Conservation (phyloP, 2,888 invertebrate genomes). For the Acleris sparsana region DNA sequence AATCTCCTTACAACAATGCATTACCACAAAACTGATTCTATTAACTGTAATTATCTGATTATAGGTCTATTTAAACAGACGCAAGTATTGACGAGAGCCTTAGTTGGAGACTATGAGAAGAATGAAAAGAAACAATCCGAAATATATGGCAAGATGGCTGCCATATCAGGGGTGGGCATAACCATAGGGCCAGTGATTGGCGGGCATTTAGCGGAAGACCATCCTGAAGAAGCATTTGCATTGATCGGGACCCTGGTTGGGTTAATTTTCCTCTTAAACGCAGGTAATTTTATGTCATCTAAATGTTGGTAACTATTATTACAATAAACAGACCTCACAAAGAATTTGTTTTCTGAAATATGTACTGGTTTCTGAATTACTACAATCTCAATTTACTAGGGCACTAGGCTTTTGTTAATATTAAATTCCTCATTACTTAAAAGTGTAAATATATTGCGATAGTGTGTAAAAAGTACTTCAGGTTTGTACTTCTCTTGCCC, state of each 20-base stretch:
- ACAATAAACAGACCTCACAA: too few relatives aligned
- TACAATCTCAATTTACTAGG: too few relatives aligned
- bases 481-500: too few relatives aligned
- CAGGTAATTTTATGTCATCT: background rate
- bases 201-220: conserved; percentile 85
- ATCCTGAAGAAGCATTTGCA: conserved; percentile 79
- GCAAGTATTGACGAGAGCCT: conserved; percentile 86
- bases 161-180: conserved; percentile 87
- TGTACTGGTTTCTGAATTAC: too few relatives aligned
- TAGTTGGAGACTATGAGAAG: conserved; percentile 85
- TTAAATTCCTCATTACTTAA: too few relatives aligned
- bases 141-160: conserved; percentile 86
- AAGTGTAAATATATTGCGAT: too few relatives aligned
- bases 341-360: too few relatives aligned
- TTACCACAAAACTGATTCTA: too few relatives aligned
- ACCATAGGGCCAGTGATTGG: conserved; percentile 88
- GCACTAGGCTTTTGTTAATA: too few relatives aligned
- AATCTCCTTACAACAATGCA: too few relatives aligned
- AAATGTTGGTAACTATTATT: too few relatives aligned
- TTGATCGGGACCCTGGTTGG: conserved; percentile 78
- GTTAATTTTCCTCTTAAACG: conserved; percentile 69
- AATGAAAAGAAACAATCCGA: conserved; percentile 76
- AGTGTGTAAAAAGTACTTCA: too few relatives aligned
- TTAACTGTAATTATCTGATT: conserved; percentile 11
- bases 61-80: conserved; percentile 88